Percentiles rank a stretch among this genome's conserved stretches.
Conservation (phyloP, 2,888 invertebrate genomes). For the Steinernema scapterisci region DNA sequence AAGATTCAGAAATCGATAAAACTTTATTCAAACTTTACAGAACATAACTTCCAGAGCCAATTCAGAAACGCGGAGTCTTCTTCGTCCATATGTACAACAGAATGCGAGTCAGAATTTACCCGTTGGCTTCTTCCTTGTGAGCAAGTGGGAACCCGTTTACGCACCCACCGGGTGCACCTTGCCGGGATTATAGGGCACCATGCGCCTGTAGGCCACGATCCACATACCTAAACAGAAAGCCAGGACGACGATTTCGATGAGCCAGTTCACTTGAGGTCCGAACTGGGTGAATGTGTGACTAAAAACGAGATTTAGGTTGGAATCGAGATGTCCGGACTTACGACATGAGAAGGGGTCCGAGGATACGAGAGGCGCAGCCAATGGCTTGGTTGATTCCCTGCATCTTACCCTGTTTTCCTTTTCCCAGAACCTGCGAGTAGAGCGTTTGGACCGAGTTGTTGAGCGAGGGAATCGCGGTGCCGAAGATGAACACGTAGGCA, state of each 20-base stretch:
- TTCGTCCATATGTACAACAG: conserved; percentile 15
- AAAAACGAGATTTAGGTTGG: neutral
- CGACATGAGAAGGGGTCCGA: conserved; percentile 50
- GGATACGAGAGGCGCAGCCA: conserved; percentile 48
- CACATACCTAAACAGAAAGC: conserved; percentile 42
- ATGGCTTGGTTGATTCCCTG: conserved; percentile 53
- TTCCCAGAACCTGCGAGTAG: conserved; percentile 46
- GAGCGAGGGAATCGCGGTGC: conserved; percentile 45
- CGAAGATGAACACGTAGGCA: conserved; percentile 45
- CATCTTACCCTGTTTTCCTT: conserved; percentile 46
- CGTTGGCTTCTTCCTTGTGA: neutral
- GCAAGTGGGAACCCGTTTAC: neutral
- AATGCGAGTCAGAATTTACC: conserved; percentile 7
- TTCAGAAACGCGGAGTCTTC: neutral
- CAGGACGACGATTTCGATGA: conserved; percentile 45
- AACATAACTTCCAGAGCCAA: neutral
- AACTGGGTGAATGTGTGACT: conserved; percentile 42
- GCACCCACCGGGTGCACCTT: conserved; percentile 12
- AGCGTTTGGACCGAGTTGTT: conserved; percentile 53
- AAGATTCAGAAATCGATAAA: too few relatives aligned
- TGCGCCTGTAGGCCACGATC: conserved; percentile 38
- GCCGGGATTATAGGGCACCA: neutral
- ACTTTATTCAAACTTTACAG: neutral
- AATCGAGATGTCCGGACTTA: conserved; percentile 36
- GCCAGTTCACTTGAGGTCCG: conserved; percentile 50